These are phyloP conservation scores for Zaprionus tsacasi DNA, from an alignment of 1,140 invertebrate species.

Conservation along the genomic window DNA sequence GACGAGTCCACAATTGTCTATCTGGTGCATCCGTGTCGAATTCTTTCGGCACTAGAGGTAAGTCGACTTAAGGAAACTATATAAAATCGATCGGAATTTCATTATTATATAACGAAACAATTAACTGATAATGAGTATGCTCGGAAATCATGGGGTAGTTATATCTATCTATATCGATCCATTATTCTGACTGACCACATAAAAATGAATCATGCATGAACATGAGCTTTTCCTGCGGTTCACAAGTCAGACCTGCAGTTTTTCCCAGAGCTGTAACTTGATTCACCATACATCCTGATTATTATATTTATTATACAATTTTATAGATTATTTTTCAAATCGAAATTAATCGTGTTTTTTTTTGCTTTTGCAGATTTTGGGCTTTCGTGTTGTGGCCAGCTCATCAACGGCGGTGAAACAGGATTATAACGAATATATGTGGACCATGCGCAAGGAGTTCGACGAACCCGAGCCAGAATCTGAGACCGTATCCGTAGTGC, in stretches of 20 bases:
- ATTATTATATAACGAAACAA: not conserved
- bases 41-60: slow-evolving; percentile 92
- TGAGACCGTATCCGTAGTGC: slow-evolving; percentile 86
- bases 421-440: slow-evolving; percentile 95
- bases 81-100: not conserved
- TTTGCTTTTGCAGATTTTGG: slow-evolving; percentile 87
- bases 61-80: slow-evolving; percentile 32
- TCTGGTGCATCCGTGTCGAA: slow-evolving; percentile 93
- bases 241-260: not conserved
- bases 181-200: not conserved
- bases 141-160: not conserved
- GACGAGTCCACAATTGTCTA: slow-evolving; percentile 93
- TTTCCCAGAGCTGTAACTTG: not conserved
- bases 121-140: not conserved
- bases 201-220: slow-evolving; percentile 2
- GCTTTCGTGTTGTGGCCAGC: slow-evolving; percentile 93
- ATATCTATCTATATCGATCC: not conserved
- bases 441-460: slow-evolving; percentile 95
- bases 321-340: not conserved
- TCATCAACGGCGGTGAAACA: slow-evolving; percentile 93
- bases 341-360: too few species aligned
- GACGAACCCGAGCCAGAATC: slow-evolving; percentile 89
- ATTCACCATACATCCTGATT: not conserved
- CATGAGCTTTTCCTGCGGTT: slow-evolving; percentile 1
- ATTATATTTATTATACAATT: not conserved